phyloP scores from a whole-genome alignment of 2,797 vertebrate genomes.

The Enteromius paludinosus region DNA sequence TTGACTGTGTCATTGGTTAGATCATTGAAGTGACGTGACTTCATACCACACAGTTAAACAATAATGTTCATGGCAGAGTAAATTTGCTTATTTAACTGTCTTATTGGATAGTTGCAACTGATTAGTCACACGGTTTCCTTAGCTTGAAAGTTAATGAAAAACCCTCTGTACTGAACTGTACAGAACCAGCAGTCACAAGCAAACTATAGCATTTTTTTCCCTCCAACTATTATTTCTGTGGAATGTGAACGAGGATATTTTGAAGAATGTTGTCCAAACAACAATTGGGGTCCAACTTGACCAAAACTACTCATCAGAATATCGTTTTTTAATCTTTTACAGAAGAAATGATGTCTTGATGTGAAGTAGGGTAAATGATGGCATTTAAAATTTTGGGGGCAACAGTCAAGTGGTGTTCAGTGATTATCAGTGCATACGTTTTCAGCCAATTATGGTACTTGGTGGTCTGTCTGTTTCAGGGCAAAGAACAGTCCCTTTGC shows the following conservation, averaged over 20 bases:
- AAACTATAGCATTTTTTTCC: constrained; percentile 1
- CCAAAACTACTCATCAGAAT: neutral
- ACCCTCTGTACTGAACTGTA: neutral
- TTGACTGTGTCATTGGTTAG: constrained; percentile 2
- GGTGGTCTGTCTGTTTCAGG: constrained; percentile 5
- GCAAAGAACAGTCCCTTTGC: constrained; percentile 11
- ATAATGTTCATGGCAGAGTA: constrained; percentile 4
- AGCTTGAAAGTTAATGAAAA: neutral
- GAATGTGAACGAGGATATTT: neutral
- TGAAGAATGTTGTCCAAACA: neutral
- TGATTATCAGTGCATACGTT: neutral
- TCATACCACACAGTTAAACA: constrained; percentile 21
- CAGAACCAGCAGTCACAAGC: constrained; percentile 5
- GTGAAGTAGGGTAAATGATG: neutral
- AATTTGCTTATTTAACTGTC: neutral
- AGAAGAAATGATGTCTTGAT: neutral
- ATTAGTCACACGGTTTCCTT: neutral
- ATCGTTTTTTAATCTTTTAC: neutral
- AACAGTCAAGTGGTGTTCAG: neutral
- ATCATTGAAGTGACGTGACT: neutral
- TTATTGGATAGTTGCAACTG: neutral
- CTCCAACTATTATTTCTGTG: neutral
- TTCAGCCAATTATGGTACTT: constrained; percentile 5
- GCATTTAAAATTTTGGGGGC: neutral
- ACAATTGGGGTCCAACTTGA: neutral